phyloP scores from a whole-genome alignment of 2,888 invertebrate genomes.

The Luperina testacea region DNA sequence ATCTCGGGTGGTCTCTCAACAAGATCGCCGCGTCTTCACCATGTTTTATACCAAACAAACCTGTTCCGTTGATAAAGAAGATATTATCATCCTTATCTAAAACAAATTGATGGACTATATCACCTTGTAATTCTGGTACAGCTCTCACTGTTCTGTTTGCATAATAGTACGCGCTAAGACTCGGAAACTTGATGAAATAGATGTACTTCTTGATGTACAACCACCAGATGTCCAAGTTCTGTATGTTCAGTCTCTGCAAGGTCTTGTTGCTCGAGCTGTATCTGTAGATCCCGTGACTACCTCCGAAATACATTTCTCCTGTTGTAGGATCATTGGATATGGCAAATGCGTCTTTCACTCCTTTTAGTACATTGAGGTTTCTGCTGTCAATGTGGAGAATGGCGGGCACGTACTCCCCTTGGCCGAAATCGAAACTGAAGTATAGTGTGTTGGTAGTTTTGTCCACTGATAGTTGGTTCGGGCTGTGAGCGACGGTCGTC shows the following conservation, averaged over 20 bases:
- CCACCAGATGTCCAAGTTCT: constrained; percentile 85
- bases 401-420: constrained; percentile 82
- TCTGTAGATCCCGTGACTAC: constrained; percentile 83
- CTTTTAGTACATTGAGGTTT: constrained; percentile 79
- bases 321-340: constrained; percentile 73
- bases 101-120: constrained; percentile 80
- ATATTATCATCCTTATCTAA: constrained; percentile 78
- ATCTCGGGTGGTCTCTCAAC: constrained; percentile 75
- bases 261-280: constrained; percentile 72
- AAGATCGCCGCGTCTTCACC: constrained; percentile 66
- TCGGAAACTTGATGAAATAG: constrained; percentile 83
- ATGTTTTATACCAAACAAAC: constrained; percentile 77
- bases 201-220: constrained; percentile 75
- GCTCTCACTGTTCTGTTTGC: constrained; percentile 71
- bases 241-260: constrained; percentile 74
- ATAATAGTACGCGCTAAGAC: constrained; percentile 78
- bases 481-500: constrained; percentile 77
- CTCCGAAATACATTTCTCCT: constrained; percentile 82
- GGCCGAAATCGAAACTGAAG: constrained; percentile 83
- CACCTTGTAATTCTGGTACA: constrained; percentile 69
- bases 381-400: constrained; percentile 75
- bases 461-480: constrained; percentile 83
- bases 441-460: constrained; percentile 77
- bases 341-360: constrained; percentile 84
- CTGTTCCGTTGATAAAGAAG: constrained; percentile 81